phyloP scores from a whole-genome alignment of 2,888 invertebrate genomes.

The Perithous albicinctus region DNA sequence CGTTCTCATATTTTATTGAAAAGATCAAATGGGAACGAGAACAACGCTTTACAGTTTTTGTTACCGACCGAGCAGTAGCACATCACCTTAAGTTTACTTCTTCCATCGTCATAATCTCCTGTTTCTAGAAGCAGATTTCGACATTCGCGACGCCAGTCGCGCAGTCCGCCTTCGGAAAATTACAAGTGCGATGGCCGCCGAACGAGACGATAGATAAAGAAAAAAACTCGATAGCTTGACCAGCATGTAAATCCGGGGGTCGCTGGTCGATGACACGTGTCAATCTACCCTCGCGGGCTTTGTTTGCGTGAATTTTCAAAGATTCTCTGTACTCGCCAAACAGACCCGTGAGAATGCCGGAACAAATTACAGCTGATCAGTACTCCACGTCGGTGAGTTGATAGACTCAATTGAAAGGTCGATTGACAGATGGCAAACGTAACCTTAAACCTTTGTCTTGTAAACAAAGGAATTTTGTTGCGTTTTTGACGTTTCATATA shows the following conservation, averaged over 20 bases:
- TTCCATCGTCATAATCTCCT: slow-evolving; percentile 10
- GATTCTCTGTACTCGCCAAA: neutral
- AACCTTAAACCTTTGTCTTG: slow-evolving; percentile 60
- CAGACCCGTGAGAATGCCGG: slow-evolving; percentile 84
- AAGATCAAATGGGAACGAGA: too few relatives aligned
- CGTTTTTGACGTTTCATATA: neutral
- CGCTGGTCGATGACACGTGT: slow-evolving; percentile 15
- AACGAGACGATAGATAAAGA: slow-evolving; percentile 34
- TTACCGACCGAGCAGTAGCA: too few relatives aligned
- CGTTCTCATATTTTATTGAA: too few relatives aligned
- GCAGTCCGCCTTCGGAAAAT: slow-evolving; percentile 21
- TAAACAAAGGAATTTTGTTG: slow-evolving; percentile 49
- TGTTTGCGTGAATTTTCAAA: neutral
- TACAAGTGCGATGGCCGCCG: slow-evolving; percentile 37
- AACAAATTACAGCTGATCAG: slow-evolving; percentile 86
- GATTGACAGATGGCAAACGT: slow-evolving; percentile 56
- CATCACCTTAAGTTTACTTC: too few relatives aligned
- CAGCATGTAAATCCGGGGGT: slow-evolving; percentile 13
- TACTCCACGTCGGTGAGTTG: slow-evolving; percentile 88
- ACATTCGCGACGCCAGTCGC: slow-evolving; percentile 31
- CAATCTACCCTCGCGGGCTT: neutral
- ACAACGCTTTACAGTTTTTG: too few relatives aligned
- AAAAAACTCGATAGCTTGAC: slow-evolving; percentile 27
- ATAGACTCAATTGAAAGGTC: slow-evolving; percentile 27
- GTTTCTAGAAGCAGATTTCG: slow-evolving; percentile 20